Evolutionary conservation across 2,797 vertebrate genomes (phyloP), one percentile per base, ranked within the genome.

Genomic region (Dipus sagitta): DNA sequence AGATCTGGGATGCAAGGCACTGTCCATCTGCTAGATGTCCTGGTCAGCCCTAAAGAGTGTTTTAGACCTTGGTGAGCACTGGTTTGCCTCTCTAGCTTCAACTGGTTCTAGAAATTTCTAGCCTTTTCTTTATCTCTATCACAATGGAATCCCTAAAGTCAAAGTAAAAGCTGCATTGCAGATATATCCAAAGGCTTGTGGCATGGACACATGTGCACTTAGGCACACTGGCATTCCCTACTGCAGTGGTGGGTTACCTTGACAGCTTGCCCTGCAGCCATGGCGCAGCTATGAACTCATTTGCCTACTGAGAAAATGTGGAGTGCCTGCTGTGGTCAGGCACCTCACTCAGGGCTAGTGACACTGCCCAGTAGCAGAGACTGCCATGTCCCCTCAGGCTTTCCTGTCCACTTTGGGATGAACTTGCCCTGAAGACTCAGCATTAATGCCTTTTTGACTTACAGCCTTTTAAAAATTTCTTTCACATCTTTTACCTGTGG

Each of bases 191-290:
- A 28, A 86, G 23, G 13, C n/a, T 23, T 79, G 4, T 13, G 7
- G 47, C n/a, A 38, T 26, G 60, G 52, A 67, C 17, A 68, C 67
- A 70, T 3, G 70, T 14, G 23, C 12, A 14, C 21, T 28, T 0
- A 54, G 21, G 58, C 9, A 7, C 30, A 13, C 80, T 62, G 32
- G 32, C 12, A 3, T 1, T 7, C 10, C n/a, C 0, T 0, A 5
- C 6, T 13, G 24, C 21, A 17, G 32, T 30, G n/a, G 8, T 0
- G 7, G 15, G 12, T 47, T n/a, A n/a, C 28, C 47, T 78, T n/a
- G 8, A 60, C 38, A 11, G 65, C 30, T 30, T 52, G 30, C 5
- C 0, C 32, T 15, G 20, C n/a, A 70, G 34, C n/a, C 85, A 71
- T 47, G n/a, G 23, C 7, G n/a, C 20, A 28, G 12, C 17, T 28